A percentile compares a stretch with the other conserved stretches of the same genome.
Conservation (phyloP, 2,888 invertebrate genomes). For the Quadroppia sp. region DNA sequence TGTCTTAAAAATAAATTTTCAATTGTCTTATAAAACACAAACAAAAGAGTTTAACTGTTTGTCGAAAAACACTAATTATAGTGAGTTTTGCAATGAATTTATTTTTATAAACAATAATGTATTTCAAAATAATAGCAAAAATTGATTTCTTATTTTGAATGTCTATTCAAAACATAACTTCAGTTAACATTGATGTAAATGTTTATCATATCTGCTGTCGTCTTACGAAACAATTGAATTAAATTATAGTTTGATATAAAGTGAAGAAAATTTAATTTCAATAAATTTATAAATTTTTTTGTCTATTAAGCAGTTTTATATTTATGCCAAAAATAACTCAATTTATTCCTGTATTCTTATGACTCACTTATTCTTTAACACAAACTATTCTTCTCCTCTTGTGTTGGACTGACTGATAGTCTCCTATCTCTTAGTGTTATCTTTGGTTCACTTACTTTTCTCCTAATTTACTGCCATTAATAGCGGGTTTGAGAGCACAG, state of each 20-base stretch:
- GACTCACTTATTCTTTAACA: neutral
- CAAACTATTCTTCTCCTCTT: neutral
- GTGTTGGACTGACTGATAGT: neutral
- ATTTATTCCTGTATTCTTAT: neutral
- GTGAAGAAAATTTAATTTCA: neutral
- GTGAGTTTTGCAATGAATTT: too few species aligned
- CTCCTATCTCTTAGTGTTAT: slow-evolving; percentile 30
- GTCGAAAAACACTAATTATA: too few species aligned
- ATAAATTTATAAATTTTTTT: neutral
- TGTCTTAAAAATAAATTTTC: too few species aligned
- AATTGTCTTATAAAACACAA: too few species aligned
- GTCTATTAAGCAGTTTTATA: neutral
- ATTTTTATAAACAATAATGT: too few species aligned
- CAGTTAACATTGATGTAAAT: too few species aligned
- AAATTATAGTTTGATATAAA: neutral
- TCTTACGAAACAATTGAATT: neutral
- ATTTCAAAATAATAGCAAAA: too few species aligned
- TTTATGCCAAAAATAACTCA: slow-evolving; percentile 20
- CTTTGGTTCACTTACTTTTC: slow-evolving; percentile 29
- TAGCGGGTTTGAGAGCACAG: too few species aligned
- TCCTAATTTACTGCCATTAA: neutral
- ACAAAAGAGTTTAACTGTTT: too few species aligned
- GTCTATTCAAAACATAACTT: too few species aligned
- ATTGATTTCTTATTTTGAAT: too few species aligned
- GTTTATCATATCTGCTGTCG: too few species aligned